A percentile compares a stretch with the other conserved stretches of the same genome.
phyloP scores from a whole-genome alignment of 2,888 invertebrate genomes.

The Asteroscopus sphinx region DNA sequence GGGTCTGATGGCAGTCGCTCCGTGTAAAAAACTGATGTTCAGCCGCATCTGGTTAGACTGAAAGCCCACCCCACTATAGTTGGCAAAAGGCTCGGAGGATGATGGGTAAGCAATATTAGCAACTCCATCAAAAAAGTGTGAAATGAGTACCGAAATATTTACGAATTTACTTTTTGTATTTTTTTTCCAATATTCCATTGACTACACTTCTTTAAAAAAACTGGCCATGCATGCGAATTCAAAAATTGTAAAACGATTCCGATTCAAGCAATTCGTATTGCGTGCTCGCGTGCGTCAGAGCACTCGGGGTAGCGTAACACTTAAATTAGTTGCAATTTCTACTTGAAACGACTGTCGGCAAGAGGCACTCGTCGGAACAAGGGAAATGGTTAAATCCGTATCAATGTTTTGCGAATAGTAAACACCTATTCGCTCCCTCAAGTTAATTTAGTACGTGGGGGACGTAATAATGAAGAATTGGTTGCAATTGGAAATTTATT shows the following conservation, averaged over 20 bases:
- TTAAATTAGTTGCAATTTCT: constrained; percentile 89
- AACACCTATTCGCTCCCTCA: constrained; percentile 57
- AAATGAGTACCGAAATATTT: no score
- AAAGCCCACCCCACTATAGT: no score
- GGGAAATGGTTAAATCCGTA: constrained; percentile 82
- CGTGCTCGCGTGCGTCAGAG: constrained; percentile 86
- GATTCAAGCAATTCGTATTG: constrained; percentile 67
- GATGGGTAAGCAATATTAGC: no score
- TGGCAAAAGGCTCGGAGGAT: no score
- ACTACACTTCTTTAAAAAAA: constrained; percentile 1
- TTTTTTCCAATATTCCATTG: not conserved
- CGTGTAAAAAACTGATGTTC: no score
- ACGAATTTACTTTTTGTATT: no score
- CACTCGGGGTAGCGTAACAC: constrained; percentile 83
- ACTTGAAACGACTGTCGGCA: constrained; percentile 79
- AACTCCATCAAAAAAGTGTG: no score
- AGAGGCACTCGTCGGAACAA: constrained; percentile 79
- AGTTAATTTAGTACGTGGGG: constrained; percentile 50
- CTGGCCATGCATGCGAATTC: constrained; percentile 31
- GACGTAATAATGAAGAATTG: constrained; percentile 38
- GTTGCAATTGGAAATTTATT: constrained; percentile 42
- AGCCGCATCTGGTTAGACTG: no score
- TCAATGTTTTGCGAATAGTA: constrained; percentile 70
- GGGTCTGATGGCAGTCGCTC: no score
- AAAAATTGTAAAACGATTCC: constrained; percentile 48